Percentiles rank a stretch among this genome's conserved stretches.
Evolutionary conservation across 2,113 vertebrate species (phyloP).

Genomic region (Cranoglanis bouderius): DNA sequence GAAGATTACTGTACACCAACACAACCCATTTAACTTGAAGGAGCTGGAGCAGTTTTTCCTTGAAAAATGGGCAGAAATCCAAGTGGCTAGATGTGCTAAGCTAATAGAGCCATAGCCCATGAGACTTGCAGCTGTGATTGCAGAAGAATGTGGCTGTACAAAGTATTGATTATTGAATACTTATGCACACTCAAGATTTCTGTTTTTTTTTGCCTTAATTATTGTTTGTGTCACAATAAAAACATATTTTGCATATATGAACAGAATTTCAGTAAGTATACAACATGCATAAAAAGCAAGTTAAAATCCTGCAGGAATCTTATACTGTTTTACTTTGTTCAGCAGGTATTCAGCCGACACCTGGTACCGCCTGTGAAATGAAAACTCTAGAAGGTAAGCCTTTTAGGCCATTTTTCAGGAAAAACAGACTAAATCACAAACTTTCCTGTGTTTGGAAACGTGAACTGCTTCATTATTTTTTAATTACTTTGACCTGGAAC

Average conservation of each 20-base stretch:
- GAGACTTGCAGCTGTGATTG: too few species aligned
- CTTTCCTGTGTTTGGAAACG: neutral
- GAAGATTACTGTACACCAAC: too few species aligned
- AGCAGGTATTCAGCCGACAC: slow-evolving; percentile 67
- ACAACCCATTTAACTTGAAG: too few species aligned
- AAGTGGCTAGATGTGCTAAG: too few species aligned
- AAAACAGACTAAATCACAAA: neutral
- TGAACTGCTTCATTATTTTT: neutral
- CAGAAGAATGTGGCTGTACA: too few species aligned
- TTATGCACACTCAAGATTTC: too few species aligned
- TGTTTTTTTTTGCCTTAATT: too few species aligned
- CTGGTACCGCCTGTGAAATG: slow-evolving; percentile 65
- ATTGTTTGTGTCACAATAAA: too few species aligned
- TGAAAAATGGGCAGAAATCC: too few species aligned
- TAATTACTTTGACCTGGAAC: neutral
- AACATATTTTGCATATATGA: neutral
- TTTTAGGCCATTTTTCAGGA: neutral
- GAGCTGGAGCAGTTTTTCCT: too few species aligned
- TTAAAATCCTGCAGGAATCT: neutral
- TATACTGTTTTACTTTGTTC: slow-evolving; percentile 35
- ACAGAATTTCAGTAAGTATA: neutral
- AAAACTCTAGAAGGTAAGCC: slow-evolving; percentile 70
- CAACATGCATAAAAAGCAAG: neutral
- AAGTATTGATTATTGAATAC: too few species aligned
- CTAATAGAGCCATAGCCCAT: too few species aligned